Evolutionary conservation across 2,113 vertebrate species (phyloP), one percentile per base, ranked within the genome.

Genomic region (Epinephelus lanceolatus): DNA sequence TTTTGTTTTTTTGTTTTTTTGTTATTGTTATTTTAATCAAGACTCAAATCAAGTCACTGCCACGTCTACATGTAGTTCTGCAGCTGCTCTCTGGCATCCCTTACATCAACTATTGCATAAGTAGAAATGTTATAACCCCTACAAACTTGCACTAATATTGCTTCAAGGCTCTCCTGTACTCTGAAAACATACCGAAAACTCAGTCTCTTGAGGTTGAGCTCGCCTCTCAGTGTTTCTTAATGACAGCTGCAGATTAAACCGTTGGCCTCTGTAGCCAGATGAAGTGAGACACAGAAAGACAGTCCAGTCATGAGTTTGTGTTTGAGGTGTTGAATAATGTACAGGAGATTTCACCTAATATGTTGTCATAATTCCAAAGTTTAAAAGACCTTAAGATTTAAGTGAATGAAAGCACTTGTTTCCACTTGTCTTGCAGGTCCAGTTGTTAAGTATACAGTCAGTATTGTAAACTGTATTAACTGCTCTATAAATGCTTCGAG

Each of bases 161-260:
- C 7, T 40, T 21, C 27, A 13, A 23, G 25, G 6, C 60, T 74
- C n/a, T 59, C 1, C 8, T 65, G 14, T 51, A 10, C 18, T 40
- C 19, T 19, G 0, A 61, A 71, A 62, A 49, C 25, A 2, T 3
- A 60, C 19, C 51, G 5, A 49, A 49, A 49, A 0, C 47, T 15
- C 71, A 60, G 5, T 30, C 56, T 77, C 45, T 30, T 49, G 81
- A 72, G 57, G 21, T 70, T 37, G 70, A 84, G 56, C 18, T 69
- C 53, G 0, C 27, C 60, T 49, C 67, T 83, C 78, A 0, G 74
- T 76, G 85, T 91, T 89, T 89, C 76, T 90, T 53, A 76, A 33
- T 95, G 95, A 95, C 19, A 72, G 88, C 72, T 93, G 49, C 90
- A 93, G 94, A 91, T 73, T 1, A 94, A 95, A 95, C 90, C 90